Evolutionary conservation across 2,888 invertebrate species (phyloP), one percentile per base, ranked within the genome.

Genomic region (Synergus laeviventris): DNA sequence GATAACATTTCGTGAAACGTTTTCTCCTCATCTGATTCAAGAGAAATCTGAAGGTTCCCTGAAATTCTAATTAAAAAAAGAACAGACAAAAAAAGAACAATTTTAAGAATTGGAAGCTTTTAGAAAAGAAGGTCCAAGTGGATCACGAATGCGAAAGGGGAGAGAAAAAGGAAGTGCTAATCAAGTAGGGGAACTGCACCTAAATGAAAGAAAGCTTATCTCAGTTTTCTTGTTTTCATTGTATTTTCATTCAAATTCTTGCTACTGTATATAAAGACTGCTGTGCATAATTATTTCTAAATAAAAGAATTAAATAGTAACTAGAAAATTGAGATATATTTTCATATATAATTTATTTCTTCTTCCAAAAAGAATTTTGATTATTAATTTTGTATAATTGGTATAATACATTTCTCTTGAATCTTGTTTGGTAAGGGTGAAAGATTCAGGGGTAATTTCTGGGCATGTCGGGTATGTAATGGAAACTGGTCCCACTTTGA

Each of bases 381-480:
- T 38, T 38, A 1, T 38, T 38, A 11, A 1, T 16, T 49, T n/a
- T n/a, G 16, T 14, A 16, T 49, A 4, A 49, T 49, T 49, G 11
- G n/a, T 7, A 49, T n/a, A 49, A n/a, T 49, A 49, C n/a, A n/a
- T 49, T 9, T 18, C 16, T n/a, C n/a, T n/a, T n/a, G n/a, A 54
- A 54, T 7, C 54, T 54, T 21, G 2, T 56, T n/a, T 56, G 21
- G 7, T 56, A 21, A 73, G 73, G 39, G 64, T 73, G 74, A 73
- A 56, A 31, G 31, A 74, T 64, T 70, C 31, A 45, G 18, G 21
- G 12, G 14, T 24, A 59, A 73, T 79, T 79, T 75, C 60, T 39
- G 2, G 56, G 75, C 64, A 75, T 39, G 11, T 64, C 75, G 49
- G 76, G 61, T 74, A 49, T 74, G 76, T 73, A 59, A 74, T 77